phyloP scores from a whole-genome alignment of 2,888 invertebrate species.

The Ochropleura leucogaster region DNA sequence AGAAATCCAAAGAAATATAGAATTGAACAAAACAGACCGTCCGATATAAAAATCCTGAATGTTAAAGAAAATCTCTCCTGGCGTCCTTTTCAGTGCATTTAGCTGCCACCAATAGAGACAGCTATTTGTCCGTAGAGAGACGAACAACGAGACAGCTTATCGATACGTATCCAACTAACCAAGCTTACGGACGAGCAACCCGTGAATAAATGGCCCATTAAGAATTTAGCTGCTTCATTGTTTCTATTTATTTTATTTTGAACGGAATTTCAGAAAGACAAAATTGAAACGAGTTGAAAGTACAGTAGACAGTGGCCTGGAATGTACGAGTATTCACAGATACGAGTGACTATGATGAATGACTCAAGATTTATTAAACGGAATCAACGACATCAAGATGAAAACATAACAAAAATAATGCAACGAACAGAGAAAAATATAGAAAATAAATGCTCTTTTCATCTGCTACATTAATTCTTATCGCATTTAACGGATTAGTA shows the following conservation, averaged over 20 bases:
- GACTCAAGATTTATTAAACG: not conserved
- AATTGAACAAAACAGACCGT: not conserved
- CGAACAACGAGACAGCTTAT: slow-evolving; percentile 37
- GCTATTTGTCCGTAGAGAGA: slow-evolving; percentile 6
- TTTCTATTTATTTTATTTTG: not conserved
- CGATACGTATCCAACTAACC: slow-evolving; percentile 32
- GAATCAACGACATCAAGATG: not conserved
- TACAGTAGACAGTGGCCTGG: not conserved
- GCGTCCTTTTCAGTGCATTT: slow-evolving; percentile 12
- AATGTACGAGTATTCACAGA: not conserved
- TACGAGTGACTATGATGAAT: not conserved
- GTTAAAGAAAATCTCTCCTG: not conserved
- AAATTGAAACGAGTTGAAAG: not conserved
- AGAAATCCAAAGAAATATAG: not conserved
- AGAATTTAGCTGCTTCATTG: slow-evolving; percentile 6
- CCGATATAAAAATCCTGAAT: not conserved
- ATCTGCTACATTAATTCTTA: not conserved
- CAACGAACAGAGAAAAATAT: slow-evolving; percentile 1
- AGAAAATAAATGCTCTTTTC: slow-evolving; percentile 10
- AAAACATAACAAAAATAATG: not conserved
- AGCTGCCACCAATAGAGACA: slow-evolving; percentile 1
- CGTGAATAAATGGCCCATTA: slow-evolving; percentile 19
- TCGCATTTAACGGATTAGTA: slow-evolving; percentile 8
- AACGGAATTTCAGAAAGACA: not conserved
- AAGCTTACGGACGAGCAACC: slow-evolving; percentile 13